Evolutionary conservation across 2,113 vertebrate species (phyloP).

Genomic region (Alethe castanea): DNA sequence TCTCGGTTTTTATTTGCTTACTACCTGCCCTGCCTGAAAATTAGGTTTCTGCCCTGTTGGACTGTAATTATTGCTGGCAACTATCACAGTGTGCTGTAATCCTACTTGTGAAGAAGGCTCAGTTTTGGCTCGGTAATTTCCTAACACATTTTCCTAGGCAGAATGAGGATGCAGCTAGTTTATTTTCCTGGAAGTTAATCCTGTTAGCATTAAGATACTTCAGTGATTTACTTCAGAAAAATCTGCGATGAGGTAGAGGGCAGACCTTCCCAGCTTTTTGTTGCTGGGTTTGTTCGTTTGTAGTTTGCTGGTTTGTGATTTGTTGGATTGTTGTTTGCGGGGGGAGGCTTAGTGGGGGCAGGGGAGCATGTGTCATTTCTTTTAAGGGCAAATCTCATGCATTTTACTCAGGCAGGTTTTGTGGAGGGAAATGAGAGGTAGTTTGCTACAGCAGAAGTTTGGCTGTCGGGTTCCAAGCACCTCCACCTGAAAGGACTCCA

Average conservation of each 20-base stretch:
- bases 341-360: accelerated
- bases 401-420: neutral
- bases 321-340: neutral
- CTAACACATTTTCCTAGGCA: neutral
- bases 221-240: neutral
- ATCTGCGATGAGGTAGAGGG: neutral
- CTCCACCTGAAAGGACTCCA: neutral
- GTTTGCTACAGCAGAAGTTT: neutral
- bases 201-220: neutral
- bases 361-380: neutral
- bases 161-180: neutral
- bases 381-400: neutral
- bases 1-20: neutral
- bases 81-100: neutral
- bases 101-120: neutral
- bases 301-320: neutral
- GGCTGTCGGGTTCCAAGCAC: neutral
- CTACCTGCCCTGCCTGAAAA: neutral
- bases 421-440: neutral
- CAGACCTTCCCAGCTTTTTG: neutral
- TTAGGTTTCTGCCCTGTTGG: constrained; percentile 1
- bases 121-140: neutral
- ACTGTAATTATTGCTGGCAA: neutral
- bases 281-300: neutral
- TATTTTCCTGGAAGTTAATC: neutral